These are phyloP conservation scores for Limosa lapponica DNA, from an alignment of 2,797 vertebrate genomes.

Conservation along the genomic window DNA sequence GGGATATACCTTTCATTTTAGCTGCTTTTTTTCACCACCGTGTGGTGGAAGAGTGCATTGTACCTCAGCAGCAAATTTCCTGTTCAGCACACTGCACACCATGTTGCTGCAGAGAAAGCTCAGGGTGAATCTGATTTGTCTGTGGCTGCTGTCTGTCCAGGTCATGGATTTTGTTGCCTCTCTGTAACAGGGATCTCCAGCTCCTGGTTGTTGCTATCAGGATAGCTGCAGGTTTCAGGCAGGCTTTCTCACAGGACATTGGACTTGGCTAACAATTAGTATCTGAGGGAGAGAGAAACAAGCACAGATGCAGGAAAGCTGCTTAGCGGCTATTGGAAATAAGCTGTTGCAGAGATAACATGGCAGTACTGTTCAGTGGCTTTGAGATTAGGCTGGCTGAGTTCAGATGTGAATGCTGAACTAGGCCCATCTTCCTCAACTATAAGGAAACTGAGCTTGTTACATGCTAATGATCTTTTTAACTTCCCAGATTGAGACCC, in stretches of 20 bases:
- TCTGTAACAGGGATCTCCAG: background rate
- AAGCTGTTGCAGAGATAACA: slow-evolving; percentile 35
- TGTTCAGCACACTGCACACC: background rate
- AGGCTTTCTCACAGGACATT: background rate
- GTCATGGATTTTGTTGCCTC: slow-evolving; percentile 15
- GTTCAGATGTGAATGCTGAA: slow-evolving; percentile 12
- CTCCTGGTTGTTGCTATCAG: background rate
- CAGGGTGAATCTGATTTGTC: background rate
- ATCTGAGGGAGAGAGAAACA: slow-evolving; percentile 7
- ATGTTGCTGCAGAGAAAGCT: background rate
- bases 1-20: slow-evolving; percentile 49
- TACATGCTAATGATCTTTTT: slow-evolving; percentile 30
- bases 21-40: slow-evolving; percentile 62
- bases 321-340: slow-evolving; percentile 52
- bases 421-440: slow-evolving; percentile 5
- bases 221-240: background rate
- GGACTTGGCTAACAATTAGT: background rate
- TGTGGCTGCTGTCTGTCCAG: background rate
- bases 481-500: slow-evolving; percentile 35
- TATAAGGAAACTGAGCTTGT: slow-evolving; percentile 20
- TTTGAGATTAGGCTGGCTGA: slow-evolving; percentile 27
- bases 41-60: slow-evolving; percentile 65
- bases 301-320: slow-evolving; percentile 4
- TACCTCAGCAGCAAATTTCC: slow-evolving; percentile 42
- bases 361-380: slow-evolving; percentile 22